phyloP scores from a whole-genome alignment of 2,888 invertebrate genomes.

The Pediacus dermestoides region DNA sequence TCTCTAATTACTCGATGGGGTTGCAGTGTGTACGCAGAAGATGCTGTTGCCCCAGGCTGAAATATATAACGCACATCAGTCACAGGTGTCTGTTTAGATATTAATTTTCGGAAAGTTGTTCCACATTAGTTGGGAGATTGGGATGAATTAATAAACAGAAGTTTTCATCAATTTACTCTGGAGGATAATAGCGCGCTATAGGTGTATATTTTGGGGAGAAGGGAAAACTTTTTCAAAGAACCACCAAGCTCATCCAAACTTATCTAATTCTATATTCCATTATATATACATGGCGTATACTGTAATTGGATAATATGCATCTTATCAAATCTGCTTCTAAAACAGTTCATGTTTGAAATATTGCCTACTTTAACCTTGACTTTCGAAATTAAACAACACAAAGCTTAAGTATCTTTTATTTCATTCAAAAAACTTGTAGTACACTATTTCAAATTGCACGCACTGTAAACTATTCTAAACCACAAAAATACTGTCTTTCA shows the following conservation, averaged over 20 bases:
- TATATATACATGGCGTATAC: background rate
- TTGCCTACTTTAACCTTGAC: too few relatives aligned
- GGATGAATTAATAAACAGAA: conserved; percentile 13
- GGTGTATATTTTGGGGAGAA: too few relatives aligned
- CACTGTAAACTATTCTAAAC: too few relatives aligned
- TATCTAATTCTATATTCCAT: conserved; percentile 7
- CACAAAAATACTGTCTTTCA: too few relatives aligned
- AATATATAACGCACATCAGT: conserved; percentile 14
- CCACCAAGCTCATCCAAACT: background rate
- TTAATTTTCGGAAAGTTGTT: conserved; percentile 8
- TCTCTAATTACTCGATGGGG: conserved; percentile 15
- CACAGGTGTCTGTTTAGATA: conserved; percentile 14
- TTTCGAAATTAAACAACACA: too few relatives aligned
- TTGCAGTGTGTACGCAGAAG: conserved; percentile 14
- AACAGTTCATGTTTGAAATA: too few relatives aligned
- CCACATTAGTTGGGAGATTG: conserved; percentile 11
- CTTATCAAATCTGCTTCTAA: background rate
- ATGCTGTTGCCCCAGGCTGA: conserved; percentile 4
- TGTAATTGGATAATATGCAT: conserved; percentile 1
- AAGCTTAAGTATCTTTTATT: too few relatives aligned
- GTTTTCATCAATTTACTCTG: conserved; percentile 8
- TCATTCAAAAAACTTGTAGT: too few relatives aligned
- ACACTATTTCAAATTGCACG: too few relatives aligned
- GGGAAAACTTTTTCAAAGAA: background rate
- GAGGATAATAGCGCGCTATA: background rate